Conservation (phyloP, 1,140 invertebrate genomes). For the Zeugodacus cucurbitae region DNA sequence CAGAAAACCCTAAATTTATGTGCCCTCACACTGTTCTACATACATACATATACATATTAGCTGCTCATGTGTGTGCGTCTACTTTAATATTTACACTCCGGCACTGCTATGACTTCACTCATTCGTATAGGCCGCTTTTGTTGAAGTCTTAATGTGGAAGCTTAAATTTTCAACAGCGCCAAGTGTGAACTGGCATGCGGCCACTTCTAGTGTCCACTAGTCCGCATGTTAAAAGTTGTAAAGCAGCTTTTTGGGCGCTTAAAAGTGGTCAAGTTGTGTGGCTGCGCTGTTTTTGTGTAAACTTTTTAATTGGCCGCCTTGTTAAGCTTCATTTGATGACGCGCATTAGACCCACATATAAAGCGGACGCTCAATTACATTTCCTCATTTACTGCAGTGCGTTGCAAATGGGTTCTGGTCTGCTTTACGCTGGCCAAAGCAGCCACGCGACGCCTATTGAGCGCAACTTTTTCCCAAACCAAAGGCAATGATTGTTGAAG, state of each 20-base stretch:
- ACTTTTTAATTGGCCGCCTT: slow-evolving; percentile 25
- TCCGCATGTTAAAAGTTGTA: neutral
- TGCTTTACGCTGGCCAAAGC: neutral
- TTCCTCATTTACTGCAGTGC: neutral
- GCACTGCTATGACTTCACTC: neutral
- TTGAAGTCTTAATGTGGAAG: neutral
- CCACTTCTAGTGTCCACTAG: neutral
- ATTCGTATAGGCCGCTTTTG: neutral
- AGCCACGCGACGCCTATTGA: neutral
- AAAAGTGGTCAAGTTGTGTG: slow-evolving; percentile 4
- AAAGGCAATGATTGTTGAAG: neutral
- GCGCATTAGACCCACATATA: neutral
- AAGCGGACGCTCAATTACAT: neutral
- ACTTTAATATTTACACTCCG: neutral
- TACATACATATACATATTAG: neutral
- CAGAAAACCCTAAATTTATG: slow-evolving; percentile 15
- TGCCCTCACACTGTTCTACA: neutral
- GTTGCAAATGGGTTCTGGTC: neutral
- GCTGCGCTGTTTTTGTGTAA: neutral
- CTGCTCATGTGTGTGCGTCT: neutral
- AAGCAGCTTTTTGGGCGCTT: neutral
- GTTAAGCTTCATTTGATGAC: slow-evolving; percentile 34
- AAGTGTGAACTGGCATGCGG: neutral
- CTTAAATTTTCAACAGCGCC: neutral
- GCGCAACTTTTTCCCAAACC: neutral